Evolutionary conservation across 1,140 invertebrate genomes (phyloP), one percentile per base, ranked within the genome.

Genomic region (Drosophila sp.): DNA sequence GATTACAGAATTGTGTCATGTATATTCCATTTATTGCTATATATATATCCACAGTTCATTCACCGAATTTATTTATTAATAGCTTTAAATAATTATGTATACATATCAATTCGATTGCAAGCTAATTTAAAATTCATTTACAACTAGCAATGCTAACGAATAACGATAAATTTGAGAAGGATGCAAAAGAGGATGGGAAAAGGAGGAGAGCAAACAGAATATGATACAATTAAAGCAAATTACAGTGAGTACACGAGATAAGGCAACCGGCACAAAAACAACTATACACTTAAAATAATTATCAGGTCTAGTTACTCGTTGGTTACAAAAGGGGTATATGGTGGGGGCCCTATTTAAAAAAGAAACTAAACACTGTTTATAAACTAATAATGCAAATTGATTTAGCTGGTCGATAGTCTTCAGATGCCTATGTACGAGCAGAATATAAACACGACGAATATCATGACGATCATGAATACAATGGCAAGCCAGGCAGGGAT

Each of bases 401-500:
- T 71, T 67, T 64, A 70, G 46, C 75, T 63, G 64, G 59, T 77
- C 40, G 46, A 40, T 43, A 41, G 29, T 66, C 53, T 64, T 95
- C 94, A 97, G 93, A 97, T 95, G 74, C 95, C 96, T 79, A 97
- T 80, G 91, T 95, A 97, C 84, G 96, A 96, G 92, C 96, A 97
- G 63, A 96, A 86, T 62, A 95, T 93, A 92, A 97, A 97, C 58
- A 96, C 95, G 76, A 94, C 93, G 81, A 96, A 95, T 65, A 97
- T 93, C 69, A 95, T 95, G 54, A 95, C 87, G 45, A 97, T 92
- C 54, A 97, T 95, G 32, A 97, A 93, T 67, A 95, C 75, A 48
- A 96, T 94, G 61, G 95, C 96, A 34, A 96, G 80, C 96, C 96
- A 97, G 53, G 95, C 94, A 32, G 96, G 96, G 72, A 97, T 93